These are phyloP conservation scores for Eupithecia subumbrata DNA, from an alignment of 2,888 invertebrate species.

Conservation along the genomic window DNA sequence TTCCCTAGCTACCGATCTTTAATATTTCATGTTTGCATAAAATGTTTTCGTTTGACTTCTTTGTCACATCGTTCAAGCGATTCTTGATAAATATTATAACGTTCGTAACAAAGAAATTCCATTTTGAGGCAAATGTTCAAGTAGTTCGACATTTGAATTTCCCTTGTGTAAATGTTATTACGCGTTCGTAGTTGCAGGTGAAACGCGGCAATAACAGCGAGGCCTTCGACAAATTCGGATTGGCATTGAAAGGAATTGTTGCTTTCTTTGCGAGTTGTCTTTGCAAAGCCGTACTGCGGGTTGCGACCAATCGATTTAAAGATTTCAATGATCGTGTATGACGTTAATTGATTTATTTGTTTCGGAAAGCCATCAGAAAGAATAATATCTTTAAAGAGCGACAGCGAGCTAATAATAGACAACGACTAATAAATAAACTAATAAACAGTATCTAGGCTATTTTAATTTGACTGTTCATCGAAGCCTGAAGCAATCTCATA, in stretches of 20 bases:
- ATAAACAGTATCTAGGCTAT: background rate
- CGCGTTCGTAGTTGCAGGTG: slow-evolving; percentile 71
- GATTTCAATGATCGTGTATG: background rate
- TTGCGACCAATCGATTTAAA: background rate
- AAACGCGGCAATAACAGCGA: slow-evolving; percentile 73
- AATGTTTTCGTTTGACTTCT: slow-evolving; percentile 66
- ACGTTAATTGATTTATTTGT: background rate
- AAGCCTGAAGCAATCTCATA: background rate
- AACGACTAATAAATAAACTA: background rate
- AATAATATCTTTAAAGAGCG: background rate
- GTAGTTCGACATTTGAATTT: slow-evolving; percentile 82
- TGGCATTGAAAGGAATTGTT: slow-evolving; percentile 54
- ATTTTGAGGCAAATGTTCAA: slow-evolving; percentile 78
- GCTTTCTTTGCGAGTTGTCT: slow-evolving; percentile 33
- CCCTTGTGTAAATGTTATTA: slow-evolving; percentile 82
- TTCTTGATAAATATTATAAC: slow-evolving; percentile 68
- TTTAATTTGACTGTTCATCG: background rate
- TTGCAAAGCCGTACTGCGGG: slow-evolving; percentile 12
- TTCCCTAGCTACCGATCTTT: slow-evolving; percentile 28
- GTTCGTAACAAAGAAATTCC: slow-evolving; percentile 79
- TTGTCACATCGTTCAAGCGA: slow-evolving; percentile 73
- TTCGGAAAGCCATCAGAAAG: background rate
- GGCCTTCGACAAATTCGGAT: slow-evolving; percentile 58
- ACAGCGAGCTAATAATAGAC: background rate
- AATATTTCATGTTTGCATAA: slow-evolving; percentile 64